A percentile compares a stretch with the other conserved stretches of the same genome.
Evolutionary conservation across 2,113 vertebrate species (phyloP).

Genomic region (Tetrao urogallus): DNA sequence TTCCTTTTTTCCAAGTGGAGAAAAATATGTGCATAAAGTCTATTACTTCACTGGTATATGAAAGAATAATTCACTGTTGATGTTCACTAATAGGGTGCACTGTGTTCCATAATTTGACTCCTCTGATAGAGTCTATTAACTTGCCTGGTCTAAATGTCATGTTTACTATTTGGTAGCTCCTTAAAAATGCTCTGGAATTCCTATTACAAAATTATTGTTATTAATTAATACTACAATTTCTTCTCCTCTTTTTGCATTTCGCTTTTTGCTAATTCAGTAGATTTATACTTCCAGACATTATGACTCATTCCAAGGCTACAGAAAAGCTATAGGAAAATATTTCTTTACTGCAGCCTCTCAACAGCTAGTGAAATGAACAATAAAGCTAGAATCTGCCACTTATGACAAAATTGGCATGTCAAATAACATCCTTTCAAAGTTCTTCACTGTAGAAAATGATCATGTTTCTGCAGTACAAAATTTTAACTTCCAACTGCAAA

Average conservation of each 20-base stretch:
- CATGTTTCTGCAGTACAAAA: not conserved
- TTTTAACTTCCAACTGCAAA: not conserved
- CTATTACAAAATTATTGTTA: not conserved
- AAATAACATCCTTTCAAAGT: not conserved
- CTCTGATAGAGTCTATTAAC: not conserved
- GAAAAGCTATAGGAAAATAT: not conserved
- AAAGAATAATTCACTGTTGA: not conserved
- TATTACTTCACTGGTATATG: not conserved
- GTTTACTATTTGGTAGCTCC: not conserved
- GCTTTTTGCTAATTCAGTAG: not conserved
- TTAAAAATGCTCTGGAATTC: not conserved
- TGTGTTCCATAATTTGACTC: not conserved
- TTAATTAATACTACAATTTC: not conserved
- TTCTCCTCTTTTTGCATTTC: not conserved
- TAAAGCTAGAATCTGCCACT: not conserved
- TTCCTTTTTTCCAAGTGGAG: not conserved
- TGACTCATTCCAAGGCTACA: not conserved
- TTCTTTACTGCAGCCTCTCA: not conserved
- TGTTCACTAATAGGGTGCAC: not conserved
- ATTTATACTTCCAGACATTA: not conserved
- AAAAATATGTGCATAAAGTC: not conserved
- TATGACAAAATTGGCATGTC: not conserved
- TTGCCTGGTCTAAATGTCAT: not conserved
- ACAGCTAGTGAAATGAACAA: not conserved
- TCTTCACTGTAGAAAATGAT: not conserved